phyloP scores from a whole-genome alignment of 2,113 vertebrate genomes.

The Elaphurus davidianus region DNA sequence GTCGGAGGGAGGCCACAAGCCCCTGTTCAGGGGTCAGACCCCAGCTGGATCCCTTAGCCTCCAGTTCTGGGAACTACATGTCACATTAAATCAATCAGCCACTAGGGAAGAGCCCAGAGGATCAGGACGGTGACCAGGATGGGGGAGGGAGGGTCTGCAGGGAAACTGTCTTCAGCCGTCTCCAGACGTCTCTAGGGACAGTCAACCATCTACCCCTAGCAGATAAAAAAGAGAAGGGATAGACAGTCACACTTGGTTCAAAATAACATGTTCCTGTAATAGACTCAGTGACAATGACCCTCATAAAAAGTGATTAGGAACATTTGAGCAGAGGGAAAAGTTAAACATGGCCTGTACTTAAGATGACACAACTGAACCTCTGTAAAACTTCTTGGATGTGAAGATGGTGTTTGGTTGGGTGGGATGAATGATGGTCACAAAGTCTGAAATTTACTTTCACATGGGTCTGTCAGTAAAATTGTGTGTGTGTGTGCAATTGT shows the following conservation, averaged over 20 bases:
- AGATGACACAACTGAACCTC: neutral
- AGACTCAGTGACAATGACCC: neutral
- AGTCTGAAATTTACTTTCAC: neutral
- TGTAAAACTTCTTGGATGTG: too few species aligned
- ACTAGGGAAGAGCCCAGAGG: neutral
- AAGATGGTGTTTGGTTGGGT: neutral
- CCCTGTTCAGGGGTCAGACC: neutral
- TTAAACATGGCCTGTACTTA: too few species aligned
- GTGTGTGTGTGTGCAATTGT: fast-evolving
- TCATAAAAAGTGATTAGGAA: neutral
- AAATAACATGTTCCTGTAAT: neutral
- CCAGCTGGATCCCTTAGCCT: neutral
- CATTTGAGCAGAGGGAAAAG: neutral
- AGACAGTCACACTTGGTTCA: neutral
- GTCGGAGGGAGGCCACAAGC: neutral
- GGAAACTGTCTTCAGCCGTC: neutral
- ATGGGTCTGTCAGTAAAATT: neutral
- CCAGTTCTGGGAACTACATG: neutral
- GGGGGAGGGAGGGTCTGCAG: neutral
- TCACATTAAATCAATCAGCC: neutral
- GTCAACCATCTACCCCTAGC: neutral
- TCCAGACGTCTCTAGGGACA: neutral
- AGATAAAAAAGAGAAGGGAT: neutral
- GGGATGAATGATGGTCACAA: neutral
- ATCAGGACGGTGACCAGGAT: neutral